Base-by-base conservation (phyloP, 2,888 invertebrate species). In the Euphydryas editha region DNA sequence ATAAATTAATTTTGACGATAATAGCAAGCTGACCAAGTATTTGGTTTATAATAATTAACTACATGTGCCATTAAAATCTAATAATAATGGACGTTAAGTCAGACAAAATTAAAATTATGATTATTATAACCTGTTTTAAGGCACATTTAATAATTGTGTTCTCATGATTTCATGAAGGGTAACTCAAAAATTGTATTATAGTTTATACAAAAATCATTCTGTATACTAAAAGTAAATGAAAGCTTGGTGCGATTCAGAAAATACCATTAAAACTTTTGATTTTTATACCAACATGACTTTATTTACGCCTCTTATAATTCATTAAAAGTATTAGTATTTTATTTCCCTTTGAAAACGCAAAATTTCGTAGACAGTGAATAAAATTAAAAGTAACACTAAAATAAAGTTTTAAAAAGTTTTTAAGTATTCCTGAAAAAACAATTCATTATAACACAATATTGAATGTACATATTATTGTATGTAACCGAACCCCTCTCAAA, bases 201-300 rank as follows among this genome's bases (percentile, higher is more conserved):
- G 85, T 88, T 90, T 86, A 83, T 85, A 90, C 86, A 90, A 90
- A 89, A 86, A 90, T 87, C 88, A 89, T 87, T 89, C 91, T 91
- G 92, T 92, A 90, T 92, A 92, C 90, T 92, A 90, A 92, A 92
- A 92, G 88, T 92, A 90, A 90, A 90, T 90, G 91, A 88, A 92
- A 90, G 92, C 92, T 92, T 92, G 92, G 92, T 92, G 92, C 92
- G 92, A 92, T 92, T 91, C 91, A 90, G 92, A 91, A 92, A 92
- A 92, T 91, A 92, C 92, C 92, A 92, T 92, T 92, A 92, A 92
- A 92, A 92, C 92, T 92, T 92, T 92, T 92, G 92, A 92, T 92
- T 92, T 92, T 92, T 92, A 92, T 92, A 92, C 92, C 92, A 92
- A 90, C 78, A 82, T 70, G 81, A 86, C 81, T 85, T 87, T 88